Evolutionary conservation across 2,888 invertebrate species (phyloP).

Genomic region (Sphaerophoria taeniata): DNA sequence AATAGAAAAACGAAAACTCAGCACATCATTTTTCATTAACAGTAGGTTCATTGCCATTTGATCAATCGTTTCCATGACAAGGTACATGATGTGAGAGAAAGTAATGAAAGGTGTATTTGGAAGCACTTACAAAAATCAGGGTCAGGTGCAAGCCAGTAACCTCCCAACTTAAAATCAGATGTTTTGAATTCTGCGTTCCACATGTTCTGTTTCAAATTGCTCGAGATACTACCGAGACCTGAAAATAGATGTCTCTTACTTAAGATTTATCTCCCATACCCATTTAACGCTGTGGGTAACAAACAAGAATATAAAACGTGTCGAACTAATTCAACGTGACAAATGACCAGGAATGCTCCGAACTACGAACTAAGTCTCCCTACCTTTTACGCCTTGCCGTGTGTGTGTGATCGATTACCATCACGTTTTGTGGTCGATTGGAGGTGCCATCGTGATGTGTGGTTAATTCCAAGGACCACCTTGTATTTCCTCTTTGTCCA

Average conservation of each 20-base stretch:
- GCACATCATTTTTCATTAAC: constrained; percentile 53
- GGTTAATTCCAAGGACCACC: constrained; percentile 56
- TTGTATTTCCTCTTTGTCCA: constrained; percentile 14
- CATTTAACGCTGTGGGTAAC: constrained; percentile 1
- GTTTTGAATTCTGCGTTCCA: not conserved
- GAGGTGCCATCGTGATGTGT: constrained; percentile 69
- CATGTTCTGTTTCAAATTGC: constrained; percentile 37
- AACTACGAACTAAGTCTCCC: constrained; percentile 42
- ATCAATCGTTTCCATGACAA: constrained; percentile 46
- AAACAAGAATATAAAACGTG: constrained; percentile 42
- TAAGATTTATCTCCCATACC: constrained; percentile 31
- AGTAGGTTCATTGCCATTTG: constrained; percentile 56
- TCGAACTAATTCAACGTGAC: constrained; percentile 69
- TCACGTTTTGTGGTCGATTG: constrained; percentile 73
- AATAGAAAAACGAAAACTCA: constrained; percentile 34
- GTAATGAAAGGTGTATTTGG: not conserved
- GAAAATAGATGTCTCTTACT: constrained; percentile 16
- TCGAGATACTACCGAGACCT: not conserved
- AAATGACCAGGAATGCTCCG: constrained; percentile 57
- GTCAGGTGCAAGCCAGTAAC: not conserved
- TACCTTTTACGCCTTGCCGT: not conserved
- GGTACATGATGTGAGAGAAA: not conserved
- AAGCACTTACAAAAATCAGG: constrained; percentile 32
- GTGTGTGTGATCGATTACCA: constrained; percentile 62
- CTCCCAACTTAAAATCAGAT: not conserved